phyloP scores from a whole-genome alignment of 2,113 vertebrate species.

The Corydoras maculifer region DNA sequence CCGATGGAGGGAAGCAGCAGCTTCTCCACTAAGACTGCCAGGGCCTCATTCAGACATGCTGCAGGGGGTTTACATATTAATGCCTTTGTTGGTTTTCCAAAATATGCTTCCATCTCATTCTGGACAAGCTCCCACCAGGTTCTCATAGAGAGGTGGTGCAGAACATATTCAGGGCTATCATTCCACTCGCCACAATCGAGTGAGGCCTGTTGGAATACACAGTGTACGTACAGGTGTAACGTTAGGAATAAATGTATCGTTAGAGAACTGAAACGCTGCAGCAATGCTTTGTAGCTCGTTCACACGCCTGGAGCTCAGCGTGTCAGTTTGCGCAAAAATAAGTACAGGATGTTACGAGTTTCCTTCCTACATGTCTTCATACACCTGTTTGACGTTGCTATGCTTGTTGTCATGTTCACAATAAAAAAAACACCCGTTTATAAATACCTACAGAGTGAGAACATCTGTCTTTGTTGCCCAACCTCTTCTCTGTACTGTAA shows the following conservation, averaged over 20 bases:
- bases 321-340: neutral
- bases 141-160: slow-evolving; percentile 64
- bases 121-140: slow-evolving; percentile 61
- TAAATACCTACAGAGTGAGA: too few species aligned
- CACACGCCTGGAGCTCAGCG: too few species aligned
- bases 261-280: too few species aligned
- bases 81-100: slow-evolving; percentile 77
- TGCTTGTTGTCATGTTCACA: neutral
- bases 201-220: too few species aligned
- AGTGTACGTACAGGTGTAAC: too few species aligned
- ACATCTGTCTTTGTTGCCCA: too few species aligned
- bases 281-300: too few species aligned
- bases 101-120: slow-evolving; percentile 73
- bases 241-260: too few species aligned
- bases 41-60: slow-evolving; percentile 68
- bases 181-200: too few species aligned
- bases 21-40: slow-evolving; percentile 69
- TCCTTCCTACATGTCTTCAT: neutral
- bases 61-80: slow-evolving; percentile 74
- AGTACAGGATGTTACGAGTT: slow-evolving; percentile 4
- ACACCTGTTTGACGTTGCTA: neutral
- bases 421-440: too few species aligned
- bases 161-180: slow-evolving; percentile 43
- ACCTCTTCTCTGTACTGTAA: too few species aligned
- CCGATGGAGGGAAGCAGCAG: slow-evolving; percentile 63